Conservation (phyloP, 2,888 invertebrate species). For the Heterodera filipjevi region DNA sequence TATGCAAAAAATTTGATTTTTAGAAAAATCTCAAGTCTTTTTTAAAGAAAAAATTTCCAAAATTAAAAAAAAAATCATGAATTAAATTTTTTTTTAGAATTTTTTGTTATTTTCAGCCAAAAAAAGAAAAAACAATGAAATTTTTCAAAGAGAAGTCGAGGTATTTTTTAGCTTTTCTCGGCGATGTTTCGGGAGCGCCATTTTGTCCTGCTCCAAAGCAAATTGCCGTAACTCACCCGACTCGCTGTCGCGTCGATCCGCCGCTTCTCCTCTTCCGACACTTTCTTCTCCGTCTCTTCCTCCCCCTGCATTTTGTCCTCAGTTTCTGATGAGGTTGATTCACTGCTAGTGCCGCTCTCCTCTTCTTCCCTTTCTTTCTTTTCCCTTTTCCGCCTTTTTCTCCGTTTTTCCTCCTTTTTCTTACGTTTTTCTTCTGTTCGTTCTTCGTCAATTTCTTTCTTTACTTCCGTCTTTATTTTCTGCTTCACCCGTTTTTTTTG, state of each 20-base stretch:
- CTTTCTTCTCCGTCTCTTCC: constrained; percentile 25
- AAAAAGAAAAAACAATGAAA: too few relatives aligned
- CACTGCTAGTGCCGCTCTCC: not conserved
- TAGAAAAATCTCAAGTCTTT: too few relatives aligned
- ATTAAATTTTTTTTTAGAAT: too few relatives aligned
- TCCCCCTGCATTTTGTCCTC: constrained; percentile 35
- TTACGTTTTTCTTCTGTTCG: constrained; percentile 26
- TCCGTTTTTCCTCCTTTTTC: constrained; percentile 57
- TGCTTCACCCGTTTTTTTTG: constrained; percentile 72
- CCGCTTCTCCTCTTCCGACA: constrained; percentile 24
- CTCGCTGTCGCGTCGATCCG: constrained; percentile 18
- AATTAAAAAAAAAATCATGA: too few relatives aligned
- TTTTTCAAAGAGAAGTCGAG: too few relatives aligned
- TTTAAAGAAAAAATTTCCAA: too few relatives aligned
- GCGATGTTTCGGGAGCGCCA: too few relatives aligned
- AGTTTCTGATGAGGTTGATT: constrained; percentile 26
- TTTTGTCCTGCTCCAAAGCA: too few relatives aligned
- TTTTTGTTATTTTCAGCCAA: too few relatives aligned
- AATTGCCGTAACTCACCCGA: constrained; percentile 11
- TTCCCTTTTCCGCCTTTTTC: constrained; percentile 18
- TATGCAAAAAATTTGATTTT: too few relatives aligned
- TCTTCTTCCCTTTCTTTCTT: constrained; percentile 2
- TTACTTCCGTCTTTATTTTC: constrained; percentile 26
- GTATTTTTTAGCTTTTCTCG: too few relatives aligned
- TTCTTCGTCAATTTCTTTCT: not conserved